These are phyloP conservation scores for Dermatemys mawii DNA, from an alignment of 2,113 vertebrate genomes.

Conservation along the genomic window DNA sequence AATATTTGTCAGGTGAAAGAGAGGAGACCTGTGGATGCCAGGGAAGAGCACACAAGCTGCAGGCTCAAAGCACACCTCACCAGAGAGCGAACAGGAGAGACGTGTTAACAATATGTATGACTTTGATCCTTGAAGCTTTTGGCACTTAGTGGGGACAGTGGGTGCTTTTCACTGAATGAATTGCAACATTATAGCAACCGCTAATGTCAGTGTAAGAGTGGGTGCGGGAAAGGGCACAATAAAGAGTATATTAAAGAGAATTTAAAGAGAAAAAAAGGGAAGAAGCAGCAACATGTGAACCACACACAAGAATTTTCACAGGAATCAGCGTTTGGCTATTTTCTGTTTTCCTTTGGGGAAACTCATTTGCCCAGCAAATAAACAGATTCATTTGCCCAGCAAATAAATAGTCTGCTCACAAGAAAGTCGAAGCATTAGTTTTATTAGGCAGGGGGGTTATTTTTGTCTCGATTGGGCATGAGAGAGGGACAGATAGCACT, in stretches of 20 bases:
- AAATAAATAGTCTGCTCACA: not conserved
- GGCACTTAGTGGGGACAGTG: not conserved
- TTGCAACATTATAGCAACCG: not conserved
- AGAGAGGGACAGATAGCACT: constrained; percentile 25
- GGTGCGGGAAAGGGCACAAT: not conserved
- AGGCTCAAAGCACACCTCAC: not conserved
- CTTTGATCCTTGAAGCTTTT: constrained; percentile 35
- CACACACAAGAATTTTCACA: not conserved
- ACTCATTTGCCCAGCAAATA: constrained; percentile 24
- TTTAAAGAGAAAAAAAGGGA: not conserved
- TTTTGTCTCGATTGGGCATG: constrained; percentile 19
- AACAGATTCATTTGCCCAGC: constrained; percentile 26
- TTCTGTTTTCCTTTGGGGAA: not conserved
- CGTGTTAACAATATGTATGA: constrained; percentile 15
- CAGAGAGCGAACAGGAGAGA: constrained; percentile 1
- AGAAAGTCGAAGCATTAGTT: constrained; percentile 7
- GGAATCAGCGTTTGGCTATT: not conserved
- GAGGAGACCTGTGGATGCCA: not conserved
- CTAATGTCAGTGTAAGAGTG: not conserved
- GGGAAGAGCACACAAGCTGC: not conserved
- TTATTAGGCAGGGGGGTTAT: constrained; percentile 21
- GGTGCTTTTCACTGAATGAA: not conserved
- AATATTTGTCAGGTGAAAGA: not conserved
- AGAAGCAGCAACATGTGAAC: not conserved
- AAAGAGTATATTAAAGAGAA: not conserved